These are phyloP conservation scores for Dasypogon diadema DNA, from an alignment of 2,888 invertebrate genomes.

Conservation along the genomic window DNA sequence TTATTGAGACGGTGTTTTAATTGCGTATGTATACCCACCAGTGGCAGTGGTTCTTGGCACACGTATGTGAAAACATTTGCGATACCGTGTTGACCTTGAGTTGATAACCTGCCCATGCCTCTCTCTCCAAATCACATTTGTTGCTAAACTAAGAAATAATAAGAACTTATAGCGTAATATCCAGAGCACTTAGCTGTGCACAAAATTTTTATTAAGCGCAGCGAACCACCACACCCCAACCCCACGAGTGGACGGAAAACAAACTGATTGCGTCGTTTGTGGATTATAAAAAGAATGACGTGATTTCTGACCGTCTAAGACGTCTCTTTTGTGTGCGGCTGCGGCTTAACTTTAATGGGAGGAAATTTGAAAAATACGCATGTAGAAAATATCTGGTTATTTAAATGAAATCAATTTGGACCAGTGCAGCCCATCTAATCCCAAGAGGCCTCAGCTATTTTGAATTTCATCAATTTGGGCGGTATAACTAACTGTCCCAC, in stretches of 20 bases:
- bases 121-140: not conserved
- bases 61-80: conserved; percentile 12
- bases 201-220: not conserved
- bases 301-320: not conserved
- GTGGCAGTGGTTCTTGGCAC: conserved; percentile 1
- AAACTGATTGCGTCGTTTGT: conserved; percentile 26
- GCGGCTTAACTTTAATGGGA: too few relatives aligned
- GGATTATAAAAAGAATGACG: not conserved
- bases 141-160: conserved; percentile 19
- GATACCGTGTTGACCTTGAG: conserved; percentile 24
- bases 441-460: too few relatives aligned
- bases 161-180: not conserved
- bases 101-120: conserved; percentile 21
- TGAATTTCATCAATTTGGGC: too few relatives aligned
- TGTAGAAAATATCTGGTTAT: too few relatives aligned
- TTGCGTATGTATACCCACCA: not conserved
- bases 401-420: too few relatives aligned
- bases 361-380: too few relatives aligned
- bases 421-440: not conserved
- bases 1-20: too few relatives aligned
- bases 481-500: not conserved
- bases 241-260: not conserved
- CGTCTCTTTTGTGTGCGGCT: not conserved
- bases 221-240: too few relatives aligned
- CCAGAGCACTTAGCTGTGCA: not conserved